phyloP scores from a whole-genome alignment of 2,797 vertebrate species.

The Mycteria americana region DNA sequence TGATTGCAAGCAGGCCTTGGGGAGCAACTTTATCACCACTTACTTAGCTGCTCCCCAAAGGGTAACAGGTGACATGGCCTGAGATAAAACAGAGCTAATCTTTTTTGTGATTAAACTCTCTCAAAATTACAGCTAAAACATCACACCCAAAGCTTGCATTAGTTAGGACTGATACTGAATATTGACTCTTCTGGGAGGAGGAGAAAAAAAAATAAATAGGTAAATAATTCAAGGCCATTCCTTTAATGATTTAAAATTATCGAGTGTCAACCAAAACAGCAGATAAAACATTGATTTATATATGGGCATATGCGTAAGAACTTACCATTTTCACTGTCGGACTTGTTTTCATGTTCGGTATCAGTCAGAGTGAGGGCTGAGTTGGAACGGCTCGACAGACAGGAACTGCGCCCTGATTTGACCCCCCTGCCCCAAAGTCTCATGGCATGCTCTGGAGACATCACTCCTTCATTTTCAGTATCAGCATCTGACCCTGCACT shows the following conservation, averaged over 20 bases:
- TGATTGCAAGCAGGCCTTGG: constrained; percentile 76
- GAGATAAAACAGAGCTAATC: constrained; percentile 52
- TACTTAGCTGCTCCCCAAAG: constrained; percentile 66
- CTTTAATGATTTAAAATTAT: background rate
- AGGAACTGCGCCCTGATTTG: constrained; percentile 91
- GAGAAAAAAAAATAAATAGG: background rate
- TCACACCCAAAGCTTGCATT: background rate
- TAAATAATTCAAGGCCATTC: constrained; percentile 34
- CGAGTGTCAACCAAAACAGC: background rate
- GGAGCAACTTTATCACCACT: constrained; percentile 79
- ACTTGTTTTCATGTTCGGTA: constrained; percentile 97
- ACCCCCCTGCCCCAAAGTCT: constrained; percentile 92
- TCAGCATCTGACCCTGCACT: constrained; percentile 88
- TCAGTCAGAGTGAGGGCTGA: constrained; percentile 97
- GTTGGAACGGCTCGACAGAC: constrained; percentile 96
- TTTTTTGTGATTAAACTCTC: constrained; percentile 16
- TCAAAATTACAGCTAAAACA: constrained; percentile 24
- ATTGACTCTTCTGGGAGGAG: background rate
- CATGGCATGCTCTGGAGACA: constrained; percentile 94
- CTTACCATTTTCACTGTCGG: constrained; percentile 96
- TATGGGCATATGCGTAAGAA: constrained; percentile 1
- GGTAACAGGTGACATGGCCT: constrained; percentile 78
- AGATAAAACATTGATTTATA: constrained; percentile 19
- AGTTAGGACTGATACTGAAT: constrained; percentile 9
- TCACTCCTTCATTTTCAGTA: constrained; percentile 89